Conservation (phyloP, 35 echinoderm and acorn worm genomes). For the Apostichopus parvimensis region DNA sequence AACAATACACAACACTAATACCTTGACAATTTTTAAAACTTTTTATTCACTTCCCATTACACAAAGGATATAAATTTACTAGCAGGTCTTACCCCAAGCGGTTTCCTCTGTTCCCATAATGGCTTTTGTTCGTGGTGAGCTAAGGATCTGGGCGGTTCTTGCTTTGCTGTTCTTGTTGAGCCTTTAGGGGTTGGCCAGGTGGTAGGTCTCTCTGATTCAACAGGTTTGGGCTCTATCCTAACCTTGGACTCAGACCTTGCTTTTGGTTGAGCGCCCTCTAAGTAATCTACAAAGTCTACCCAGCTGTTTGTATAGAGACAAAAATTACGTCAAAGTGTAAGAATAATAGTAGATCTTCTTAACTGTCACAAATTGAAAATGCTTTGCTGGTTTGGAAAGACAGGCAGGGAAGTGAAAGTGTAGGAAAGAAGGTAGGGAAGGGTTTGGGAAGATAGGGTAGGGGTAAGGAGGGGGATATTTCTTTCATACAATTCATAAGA, state of each 20-base stretch:
- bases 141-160: neutral
- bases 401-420: too few relatives aligned
- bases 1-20: too few relatives aligned
- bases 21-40: too few relatives aligned
- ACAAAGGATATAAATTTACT: too few relatives aligned
- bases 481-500: neutral
- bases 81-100: slow-evolving; percentile 64
- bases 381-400: too few relatives aligned
- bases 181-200: slow-evolving; percentile 57
- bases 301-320: slow-evolving; percentile 56
- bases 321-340: too few relatives aligned
- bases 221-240: slow-evolving; percentile 32
- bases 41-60: too few relatives aligned
- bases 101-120: slow-evolving; percentile 75
- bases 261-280: slow-evolving; percentile 55
- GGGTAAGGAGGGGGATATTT: too few relatives aligned
- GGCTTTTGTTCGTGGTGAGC: slow-evolving; percentile 31
- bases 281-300: slow-evolving; percentile 75
- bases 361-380: too few relatives aligned
- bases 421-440: too few relatives aligned
- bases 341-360: too few relatives aligned
- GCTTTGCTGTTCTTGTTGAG: neutral
- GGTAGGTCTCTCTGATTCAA: slow-evolving; percentile 42
- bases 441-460: too few relatives aligned
- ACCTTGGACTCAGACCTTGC: neutral